Evolutionary conservation across 2,888 invertebrate species (phyloP), one percentile per base, ranked within the genome.

Genomic region (Saturnia japonica): DNA sequence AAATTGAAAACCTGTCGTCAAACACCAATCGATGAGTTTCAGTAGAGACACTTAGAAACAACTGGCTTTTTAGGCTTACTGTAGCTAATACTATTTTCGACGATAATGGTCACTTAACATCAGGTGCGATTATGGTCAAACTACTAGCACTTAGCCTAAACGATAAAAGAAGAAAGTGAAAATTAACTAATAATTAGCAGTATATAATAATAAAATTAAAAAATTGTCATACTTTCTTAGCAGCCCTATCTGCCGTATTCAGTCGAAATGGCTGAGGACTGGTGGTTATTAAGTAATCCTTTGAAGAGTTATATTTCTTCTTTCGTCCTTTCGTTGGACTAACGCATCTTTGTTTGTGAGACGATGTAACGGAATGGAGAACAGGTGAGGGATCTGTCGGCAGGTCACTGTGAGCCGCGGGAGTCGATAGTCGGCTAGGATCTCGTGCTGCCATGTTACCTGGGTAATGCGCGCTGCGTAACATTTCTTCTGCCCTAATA

Each of bases 361-460:
- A 88, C 0, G 91, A 91, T 1, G 87, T 79, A 4, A 85, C 79
- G 1, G 94, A 93, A 0, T 87, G 88, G 7, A 80, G 81, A 1
- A 82, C 88, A 4, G 91, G 93, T 1, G 93, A 93, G 0, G 94
- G 91, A 72, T 94, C 94, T 54, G 88, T 91, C 1, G 94, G 94
- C 40, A 94, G 75, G 73, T 94, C 94, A 69, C 94, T 94, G 73
- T 93, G 94, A 1, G 93, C 94, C 1, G 89, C 94, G 1, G 94
- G 94, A 0, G 94, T 93, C 0, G 94, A 94, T 6, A 88, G 84
- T 8, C 90, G 86, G 72, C 93, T 93, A 12, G 91, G 88, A 76
- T 96, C 96, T 43, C 96, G 90, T 70, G 95, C 92, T 0, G 95
- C 96, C 96, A 96, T 96, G 1, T 95, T 95, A 0, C 96, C 96